Percentiles rank a stretch among this genome's conserved stretches.
Conservation (phyloP, 1,140 invertebrate species). For the Palaemon carinicauda region DNA sequence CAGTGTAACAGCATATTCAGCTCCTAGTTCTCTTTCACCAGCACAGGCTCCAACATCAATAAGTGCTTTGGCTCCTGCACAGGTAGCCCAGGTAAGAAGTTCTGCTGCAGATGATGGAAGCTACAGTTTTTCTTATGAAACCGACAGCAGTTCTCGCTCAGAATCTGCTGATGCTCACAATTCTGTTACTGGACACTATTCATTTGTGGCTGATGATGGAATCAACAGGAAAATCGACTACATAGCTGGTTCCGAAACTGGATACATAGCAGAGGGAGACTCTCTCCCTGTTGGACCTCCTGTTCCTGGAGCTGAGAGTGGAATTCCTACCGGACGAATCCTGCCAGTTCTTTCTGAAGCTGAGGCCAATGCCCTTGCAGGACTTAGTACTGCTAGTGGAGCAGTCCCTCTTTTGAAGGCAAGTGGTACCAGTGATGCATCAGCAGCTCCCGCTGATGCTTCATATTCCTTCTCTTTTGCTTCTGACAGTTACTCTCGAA, state of each 20-base stretch:
- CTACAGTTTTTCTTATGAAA: not conserved
- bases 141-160: not conserved
- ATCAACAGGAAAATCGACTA: constrained; percentile 8
- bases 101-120: not conserved
- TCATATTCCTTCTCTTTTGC: no score
- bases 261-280: constrained; percentile 30
- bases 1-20: no score
- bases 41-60: no score
- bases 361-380: not conserved
- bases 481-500: no score
- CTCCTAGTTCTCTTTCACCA: no score
- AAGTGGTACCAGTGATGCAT: not conserved
- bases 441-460: not conserved
- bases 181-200: not conserved
- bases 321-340: not conserved
- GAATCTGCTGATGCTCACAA: not conserved
- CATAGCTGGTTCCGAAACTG: constrained; percentile 25
- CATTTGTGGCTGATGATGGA: not conserved
- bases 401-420: not conserved
- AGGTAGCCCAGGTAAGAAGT: not conserved
- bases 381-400: not conserved
- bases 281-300: constrained; percentile 9
- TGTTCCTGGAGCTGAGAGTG: not conserved
- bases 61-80: no score
- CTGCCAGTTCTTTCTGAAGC: not conserved